These are phyloP conservation scores for Gymnocheta viridis DNA, from an alignment of 2,888 invertebrate genomes.

Conservation along the genomic window DNA sequence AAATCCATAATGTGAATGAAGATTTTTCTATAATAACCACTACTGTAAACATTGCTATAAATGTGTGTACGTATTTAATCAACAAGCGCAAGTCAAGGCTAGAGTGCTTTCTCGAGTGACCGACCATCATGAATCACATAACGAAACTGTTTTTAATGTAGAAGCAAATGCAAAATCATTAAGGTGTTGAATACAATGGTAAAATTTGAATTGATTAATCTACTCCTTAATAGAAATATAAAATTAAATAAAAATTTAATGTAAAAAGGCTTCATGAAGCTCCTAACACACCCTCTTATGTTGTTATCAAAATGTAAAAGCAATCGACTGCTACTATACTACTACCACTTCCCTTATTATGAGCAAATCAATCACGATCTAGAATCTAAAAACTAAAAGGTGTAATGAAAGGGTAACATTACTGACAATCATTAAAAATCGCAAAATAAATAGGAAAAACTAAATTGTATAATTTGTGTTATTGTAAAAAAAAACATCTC, in stretches of 20 bases:
- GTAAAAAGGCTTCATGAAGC: conserved; percentile 57
- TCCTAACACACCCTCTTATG: conserved; percentile 70
- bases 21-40: conserved; percentile 48
- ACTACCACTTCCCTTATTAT: conserved; percentile 56
- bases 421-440: conserved; percentile 52
- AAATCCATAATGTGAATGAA: conserved; percentile 37
- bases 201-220: conserved; percentile 59
- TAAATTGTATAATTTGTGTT: conserved; percentile 64
- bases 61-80: conserved; percentile 36
- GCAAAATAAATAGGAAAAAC: conserved; percentile 66
- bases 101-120: conserved; percentile 57
- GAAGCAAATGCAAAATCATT: conserved; percentile 38
- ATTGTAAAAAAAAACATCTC: conserved; percentile 43
- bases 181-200: conserved; percentile 41
- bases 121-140: conserved; percentile 49
- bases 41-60: conserved; percentile 41
- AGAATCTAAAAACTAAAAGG: not conserved
- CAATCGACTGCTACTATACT: conserved; percentile 69
- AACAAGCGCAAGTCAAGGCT: conserved; percentile 44
- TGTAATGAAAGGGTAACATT: conserved; percentile 31
- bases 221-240: conserved; percentile 50
- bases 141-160: conserved; percentile 45
- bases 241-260: conserved; percentile 13
- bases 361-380: conserved; percentile 64
- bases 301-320: conserved; percentile 69